Base-by-base conservation (phyloP, 2,888 invertebrate genomes). In the Luffia ferchaultella region DNA sequence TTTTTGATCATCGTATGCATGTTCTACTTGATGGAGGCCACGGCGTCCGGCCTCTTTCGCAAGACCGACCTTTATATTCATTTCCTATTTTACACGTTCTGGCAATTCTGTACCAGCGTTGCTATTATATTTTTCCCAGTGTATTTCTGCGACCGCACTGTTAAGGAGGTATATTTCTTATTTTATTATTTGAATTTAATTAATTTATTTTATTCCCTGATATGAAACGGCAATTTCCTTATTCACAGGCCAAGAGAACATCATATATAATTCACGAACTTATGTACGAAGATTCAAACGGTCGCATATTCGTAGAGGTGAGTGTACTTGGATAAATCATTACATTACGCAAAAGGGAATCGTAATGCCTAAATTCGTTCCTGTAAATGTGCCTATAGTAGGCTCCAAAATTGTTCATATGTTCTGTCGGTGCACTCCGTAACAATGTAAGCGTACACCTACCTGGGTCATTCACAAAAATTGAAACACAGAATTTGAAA, bases 11-110 rank as follows among this genome's bases (percentile, higher is more conserved):
- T 72, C 19, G 52, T 77, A 43, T 69, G 76, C 50, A 59, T 71
- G 53, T 77, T 74, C 55, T 77, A 77, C 54, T 70, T 78, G 41
- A 74, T 78, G 76, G 78, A 77, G 54, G 78, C 75, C 2, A 76
- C 74, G 0, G 73, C 75, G 1, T 62, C 67, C 0, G 71, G 76
- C 0, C 57, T 76, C 48, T 74, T 72, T 30, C 66, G 68, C 7
- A 70, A 77, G 46, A 45, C 64, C 9, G 55, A 58, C 2, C 65
- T 59, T 56, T 78, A 73, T 49, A 50, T 65, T 0, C 57, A 65
- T 20, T 75, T 76, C 45, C 49, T 73, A 16, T 56, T 70, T 43
- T 75, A 70, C 51, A 63, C 68, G 0, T 61, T 62, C 44, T 77
- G 76, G 76, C 70, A 73, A 53, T 67, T 70, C 19, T 53, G 52